Evolutionary conservation across 2,113 vertebrate genomes (phyloP).

Genomic region (Albula glossodonta): DNA sequence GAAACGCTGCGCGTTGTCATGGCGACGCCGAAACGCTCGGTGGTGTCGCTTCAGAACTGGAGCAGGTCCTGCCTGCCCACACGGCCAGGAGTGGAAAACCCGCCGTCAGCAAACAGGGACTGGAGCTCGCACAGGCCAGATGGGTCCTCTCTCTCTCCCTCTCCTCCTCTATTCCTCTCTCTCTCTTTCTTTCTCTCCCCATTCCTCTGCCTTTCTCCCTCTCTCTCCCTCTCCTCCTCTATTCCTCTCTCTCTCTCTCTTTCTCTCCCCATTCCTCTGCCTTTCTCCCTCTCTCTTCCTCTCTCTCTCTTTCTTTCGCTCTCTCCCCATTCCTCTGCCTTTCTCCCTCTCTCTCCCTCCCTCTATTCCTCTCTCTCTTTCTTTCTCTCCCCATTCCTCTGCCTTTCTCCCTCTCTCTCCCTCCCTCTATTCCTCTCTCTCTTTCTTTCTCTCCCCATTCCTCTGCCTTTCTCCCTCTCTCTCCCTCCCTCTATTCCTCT

Average conservation of each 20-base stretch:
- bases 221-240: neutral
- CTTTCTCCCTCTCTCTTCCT: slow-evolving; percentile 20
- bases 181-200: too few relatives aligned
- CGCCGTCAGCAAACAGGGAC: neutral
- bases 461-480: neutral
- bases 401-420: neutral
- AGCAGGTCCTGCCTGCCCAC: neutral
- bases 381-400: too few relatives aligned
- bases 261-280: too few relatives aligned
- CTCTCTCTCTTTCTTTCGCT: slow-evolving; percentile 35
- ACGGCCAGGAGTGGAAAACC: neutral
- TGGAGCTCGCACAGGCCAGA: neutral
- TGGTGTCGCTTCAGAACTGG: neutral
- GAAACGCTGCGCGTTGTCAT: neutral
- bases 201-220: neutral
- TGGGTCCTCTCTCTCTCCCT: neutral
- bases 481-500: too few relatives aligned
- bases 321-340: too few relatives aligned
- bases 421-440: neutral
- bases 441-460: too few relatives aligned
- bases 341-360: neutral
- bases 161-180: too few relatives aligned
- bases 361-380: too few relatives aligned
- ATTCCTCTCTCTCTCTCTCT: too few relatives aligned
- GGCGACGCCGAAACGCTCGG: neutral